Percentiles rank a stretch among this genome's conserved stretches.
Evolutionary conservation across 2,888 invertebrate genomes (phyloP).

Genomic region (Helicoverpa assulta): DNA sequence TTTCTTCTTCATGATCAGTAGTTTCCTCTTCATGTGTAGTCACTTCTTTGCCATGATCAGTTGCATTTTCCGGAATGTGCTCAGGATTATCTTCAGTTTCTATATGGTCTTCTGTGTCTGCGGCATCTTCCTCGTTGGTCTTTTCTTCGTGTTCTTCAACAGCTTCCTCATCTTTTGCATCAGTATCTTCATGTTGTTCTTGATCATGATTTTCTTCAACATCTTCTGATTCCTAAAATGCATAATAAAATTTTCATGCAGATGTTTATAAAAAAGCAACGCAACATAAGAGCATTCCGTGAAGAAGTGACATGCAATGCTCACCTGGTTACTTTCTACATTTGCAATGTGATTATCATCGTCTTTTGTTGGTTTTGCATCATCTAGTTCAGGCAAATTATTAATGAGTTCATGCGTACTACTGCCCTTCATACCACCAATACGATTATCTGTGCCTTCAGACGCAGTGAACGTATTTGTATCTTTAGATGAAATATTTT

Average conservation of each 20-base stretch:
- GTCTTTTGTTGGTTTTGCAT: constrained; percentile 66
- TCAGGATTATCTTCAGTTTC: constrained; percentile 26
- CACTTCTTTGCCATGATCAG: constrained; percentile 37
- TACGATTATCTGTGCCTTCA: constrained; percentile 76
- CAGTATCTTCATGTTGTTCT: constrained; percentile 42
- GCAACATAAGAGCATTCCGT: constrained; percentile 81
- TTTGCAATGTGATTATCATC: constrained; percentile 61
- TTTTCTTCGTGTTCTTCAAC: constrained; percentile 47
- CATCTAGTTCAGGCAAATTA: constrained; percentile 84
- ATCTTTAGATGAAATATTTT: constrained; percentile 86
- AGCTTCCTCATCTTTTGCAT: constrained; percentile 39
- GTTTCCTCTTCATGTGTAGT: constrained; percentile 51
- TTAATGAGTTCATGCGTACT: constrained; percentile 86
- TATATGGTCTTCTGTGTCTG: constrained; percentile 50
- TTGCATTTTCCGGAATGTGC: constrained; percentile 6
- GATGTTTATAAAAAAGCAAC: constrained; percentile 83
- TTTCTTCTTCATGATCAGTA: not conserved
- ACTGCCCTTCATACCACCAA: constrained; percentile 82
- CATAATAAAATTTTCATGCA: constrained; percentile 84
- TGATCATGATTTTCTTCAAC: constrained; percentile 53
- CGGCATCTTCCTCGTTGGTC: constrained; percentile 40
- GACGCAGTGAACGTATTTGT: constrained; percentile 81
- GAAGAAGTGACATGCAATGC: constrained; percentile 75
- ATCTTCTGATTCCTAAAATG: constrained; percentile 81
- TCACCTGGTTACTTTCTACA: constrained; percentile 77